Evolutionary conservation across 1,140 invertebrate genomes (phyloP).

Genomic region (Cydia pomonella): DNA sequence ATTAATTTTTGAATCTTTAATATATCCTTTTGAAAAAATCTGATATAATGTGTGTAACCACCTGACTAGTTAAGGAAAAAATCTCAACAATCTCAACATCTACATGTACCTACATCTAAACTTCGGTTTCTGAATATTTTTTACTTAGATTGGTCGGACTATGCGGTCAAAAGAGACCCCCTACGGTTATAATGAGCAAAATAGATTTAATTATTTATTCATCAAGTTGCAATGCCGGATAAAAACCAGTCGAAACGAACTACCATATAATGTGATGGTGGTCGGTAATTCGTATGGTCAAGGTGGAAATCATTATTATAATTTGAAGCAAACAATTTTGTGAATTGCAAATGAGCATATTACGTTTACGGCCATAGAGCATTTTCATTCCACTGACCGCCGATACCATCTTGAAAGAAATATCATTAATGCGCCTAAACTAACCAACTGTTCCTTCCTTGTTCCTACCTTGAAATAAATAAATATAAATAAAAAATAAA

Average conservation of each 20-base stretch:
- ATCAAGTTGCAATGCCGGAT: conserved; percentile 44
- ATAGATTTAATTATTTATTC: conserved; percentile 52
- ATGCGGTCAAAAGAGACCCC: conserved; percentile 27
- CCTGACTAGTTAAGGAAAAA: no score
- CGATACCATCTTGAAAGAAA: neutral
- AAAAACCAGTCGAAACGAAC: conserved; percentile 41
- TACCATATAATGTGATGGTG: conserved; percentile 7
- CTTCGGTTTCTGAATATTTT: neutral
- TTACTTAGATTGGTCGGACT: neutral
- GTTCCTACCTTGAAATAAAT: no score
- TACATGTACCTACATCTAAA: no score
- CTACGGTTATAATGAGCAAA: conserved; percentile 45
- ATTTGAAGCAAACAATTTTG: neutral
- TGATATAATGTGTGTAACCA: no score
- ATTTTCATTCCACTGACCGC: neutral
- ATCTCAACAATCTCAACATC: no score
- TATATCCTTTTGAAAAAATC: no score
- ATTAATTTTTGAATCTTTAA: no score
- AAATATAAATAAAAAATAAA: no score
- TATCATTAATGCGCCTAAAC: no score
- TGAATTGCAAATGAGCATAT: neutral
- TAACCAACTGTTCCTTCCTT: no score
- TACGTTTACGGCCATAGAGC: neutral
- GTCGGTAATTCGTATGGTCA: conserved; percentile 45
- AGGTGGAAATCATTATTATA: conserved; percentile 38